These are phyloP conservation scores for Mastacembelus armatus DNA, from an alignment of 2,797 vertebrate genomes.

Conservation along the genomic window DNA sequence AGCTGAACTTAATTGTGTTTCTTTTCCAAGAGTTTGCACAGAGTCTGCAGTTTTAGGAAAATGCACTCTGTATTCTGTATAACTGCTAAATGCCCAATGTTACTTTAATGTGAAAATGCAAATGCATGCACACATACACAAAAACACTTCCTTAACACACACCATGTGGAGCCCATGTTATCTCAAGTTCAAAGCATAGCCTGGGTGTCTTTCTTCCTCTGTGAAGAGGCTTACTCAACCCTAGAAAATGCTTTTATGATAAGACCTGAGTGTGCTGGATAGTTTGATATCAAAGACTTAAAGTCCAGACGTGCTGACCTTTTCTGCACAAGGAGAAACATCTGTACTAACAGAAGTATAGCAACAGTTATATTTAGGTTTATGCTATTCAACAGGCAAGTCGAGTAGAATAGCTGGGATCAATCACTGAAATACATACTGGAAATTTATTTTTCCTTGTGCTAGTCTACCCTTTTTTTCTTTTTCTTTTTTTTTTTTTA, in stretches of 20 bases:
- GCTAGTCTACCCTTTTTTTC: background rate
- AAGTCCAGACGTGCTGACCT: conserved; percentile 60
- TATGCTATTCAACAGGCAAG: background rate
- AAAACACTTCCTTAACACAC: conserved; percentile 56
- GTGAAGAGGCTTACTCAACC: conserved; percentile 73
- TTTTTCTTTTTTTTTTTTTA: too few relatives aligned
- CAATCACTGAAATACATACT: background rate
- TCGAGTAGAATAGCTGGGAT: background rate
- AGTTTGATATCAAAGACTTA: conserved; percentile 68
- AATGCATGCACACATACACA: conserved; percentile 27
- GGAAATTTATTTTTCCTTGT: background rate
- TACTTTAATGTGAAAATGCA: conserved; percentile 45
- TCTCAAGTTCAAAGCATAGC: conserved; percentile 82
- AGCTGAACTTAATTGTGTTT: conserved; percentile 2
- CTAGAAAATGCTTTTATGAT: conserved; percentile 82
- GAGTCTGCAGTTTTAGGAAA: conserved; percentile 15
- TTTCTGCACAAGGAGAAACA: conserved; percentile 37
- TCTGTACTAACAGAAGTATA: background rate
- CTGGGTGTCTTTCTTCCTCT: conserved; percentile 54
- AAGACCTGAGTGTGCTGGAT: conserved; percentile 64
- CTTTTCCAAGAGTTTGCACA: conserved; percentile 9
- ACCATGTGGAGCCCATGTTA: conserved; percentile 79
- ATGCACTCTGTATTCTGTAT: conserved; percentile 4
- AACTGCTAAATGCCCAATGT: conserved; percentile 21
- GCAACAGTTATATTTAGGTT: background rate